A percentile compares a stretch with the other conserved stretches of the same genome.
Evolutionary conservation across 1,140 invertebrate genomes (phyloP).

Genomic region (Zeugodacus cucurbitae): DNA sequence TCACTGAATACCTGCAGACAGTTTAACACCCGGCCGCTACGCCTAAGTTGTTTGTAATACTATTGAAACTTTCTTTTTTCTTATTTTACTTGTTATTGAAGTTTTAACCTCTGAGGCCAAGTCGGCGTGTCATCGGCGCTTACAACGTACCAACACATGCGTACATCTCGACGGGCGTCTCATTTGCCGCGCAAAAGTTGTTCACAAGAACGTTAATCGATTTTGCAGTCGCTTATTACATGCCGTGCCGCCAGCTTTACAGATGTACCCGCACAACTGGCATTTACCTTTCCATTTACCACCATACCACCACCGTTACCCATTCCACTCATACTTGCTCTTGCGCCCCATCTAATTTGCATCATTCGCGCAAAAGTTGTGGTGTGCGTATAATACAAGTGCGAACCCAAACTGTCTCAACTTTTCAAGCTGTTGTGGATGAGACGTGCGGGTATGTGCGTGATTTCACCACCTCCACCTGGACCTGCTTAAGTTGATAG

Average conservation of each 20-base stretch:
- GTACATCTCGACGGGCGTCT: neutral
- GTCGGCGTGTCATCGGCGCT: neutral
- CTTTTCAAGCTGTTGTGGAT: constrained; percentile 17
- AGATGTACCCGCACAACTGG: neutral
- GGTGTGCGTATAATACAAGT: neutral
- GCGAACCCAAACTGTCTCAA: neutral
- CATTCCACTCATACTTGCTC: neutral
- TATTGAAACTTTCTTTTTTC: constrained; percentile 15
- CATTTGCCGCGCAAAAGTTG: neutral
- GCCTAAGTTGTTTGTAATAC: neutral
- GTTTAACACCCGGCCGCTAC: neutral
- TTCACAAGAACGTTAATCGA: constrained; percentile 22
- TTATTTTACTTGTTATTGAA: neutral
- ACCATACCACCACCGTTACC: too few species aligned
- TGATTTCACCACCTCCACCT: neutral
- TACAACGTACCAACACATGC: neutral
- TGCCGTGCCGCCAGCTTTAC: constrained; percentile 6
- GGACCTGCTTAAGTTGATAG: neutral
- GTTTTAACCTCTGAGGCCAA: neutral
- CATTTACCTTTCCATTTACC: neutral
- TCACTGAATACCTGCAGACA: neutral
- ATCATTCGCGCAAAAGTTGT: neutral
- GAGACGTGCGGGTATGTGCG: neutral
- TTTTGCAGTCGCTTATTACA: constrained; percentile 13
- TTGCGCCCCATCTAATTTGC: neutral